Percentiles rank a stretch among this genome's conserved stretches.
These are phyloP conservation scores for Tor tambroides DNA, from an alignment of 2,113 vertebrate species.

Conservation along the genomic window DNA sequence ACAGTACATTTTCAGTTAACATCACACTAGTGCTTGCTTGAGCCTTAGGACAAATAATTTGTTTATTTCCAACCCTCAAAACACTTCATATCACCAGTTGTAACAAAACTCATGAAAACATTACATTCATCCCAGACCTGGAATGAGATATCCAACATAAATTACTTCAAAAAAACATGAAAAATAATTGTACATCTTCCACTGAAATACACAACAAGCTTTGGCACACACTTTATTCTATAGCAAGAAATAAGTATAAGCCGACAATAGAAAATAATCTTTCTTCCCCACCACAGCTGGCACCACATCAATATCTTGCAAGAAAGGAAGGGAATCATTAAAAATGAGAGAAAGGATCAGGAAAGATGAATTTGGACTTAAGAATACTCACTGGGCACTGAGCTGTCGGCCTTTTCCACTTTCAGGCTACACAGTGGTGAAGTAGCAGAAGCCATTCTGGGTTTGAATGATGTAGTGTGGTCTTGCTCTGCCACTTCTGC, in stretches of 20 bases:
- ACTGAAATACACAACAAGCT: neutral
- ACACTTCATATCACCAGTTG: no score
- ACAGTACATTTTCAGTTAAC: no score
- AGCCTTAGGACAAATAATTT: no score
- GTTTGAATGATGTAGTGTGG: constrained; percentile 49
- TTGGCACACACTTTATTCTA: neutral
- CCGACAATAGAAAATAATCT: neutral
- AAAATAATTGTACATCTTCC: neutral
- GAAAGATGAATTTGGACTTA: neutral
- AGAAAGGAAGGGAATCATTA: neutral
- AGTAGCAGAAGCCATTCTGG: constrained; percentile 56
- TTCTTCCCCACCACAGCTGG: neutral
- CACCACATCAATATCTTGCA: neutral
- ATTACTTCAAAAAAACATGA: no score
- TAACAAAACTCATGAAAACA: no score
- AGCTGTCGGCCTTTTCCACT: constrained; percentile 64
- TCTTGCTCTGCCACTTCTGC: constrained; percentile 46
- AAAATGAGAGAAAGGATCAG: neutral
- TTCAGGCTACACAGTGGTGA: constrained; percentile 61
- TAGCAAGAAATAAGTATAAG: neutral
- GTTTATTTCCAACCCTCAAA: no score
- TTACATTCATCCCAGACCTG: no score
- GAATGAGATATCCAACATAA: no score
- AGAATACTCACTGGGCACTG: constrained; percentile 73
- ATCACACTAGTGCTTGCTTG: no score